Percentiles rank a stretch among this genome's conserved stretches.
Evolutionary conservation across 2,888 invertebrate genomes (phyloP).

Genomic region (Lasioglossum pauxillum): DNA sequence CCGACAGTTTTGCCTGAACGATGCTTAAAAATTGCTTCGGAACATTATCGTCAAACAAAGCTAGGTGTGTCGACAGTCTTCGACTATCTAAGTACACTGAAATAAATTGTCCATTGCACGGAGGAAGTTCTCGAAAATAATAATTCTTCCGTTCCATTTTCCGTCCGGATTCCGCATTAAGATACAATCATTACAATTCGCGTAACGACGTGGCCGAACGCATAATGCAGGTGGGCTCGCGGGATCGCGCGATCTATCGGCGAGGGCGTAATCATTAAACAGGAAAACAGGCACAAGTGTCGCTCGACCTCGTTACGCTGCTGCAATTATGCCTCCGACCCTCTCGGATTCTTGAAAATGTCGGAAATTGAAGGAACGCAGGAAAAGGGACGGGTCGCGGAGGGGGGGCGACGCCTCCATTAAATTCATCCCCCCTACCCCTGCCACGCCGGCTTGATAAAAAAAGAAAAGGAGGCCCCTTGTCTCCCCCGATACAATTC

Average conservation of each 20-base stretch:
- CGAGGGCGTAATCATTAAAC: conserved; percentile 47
- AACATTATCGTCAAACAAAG: neutral
- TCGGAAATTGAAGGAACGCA: conserved; percentile 53
- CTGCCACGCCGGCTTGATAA: neutral
- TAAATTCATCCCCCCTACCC: conserved; percentile 53
- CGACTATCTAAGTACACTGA: neutral
- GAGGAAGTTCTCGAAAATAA: neutral
- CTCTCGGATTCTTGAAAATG: conserved; percentile 58
- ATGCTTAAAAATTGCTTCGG: neutral
- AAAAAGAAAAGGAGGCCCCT: conserved; percentile 50
- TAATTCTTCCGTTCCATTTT: neutral
- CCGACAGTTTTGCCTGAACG: neutral
- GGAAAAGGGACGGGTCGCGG: neutral
- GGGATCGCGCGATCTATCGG: conserved; percentile 45
- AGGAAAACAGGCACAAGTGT: conserved; percentile 57
- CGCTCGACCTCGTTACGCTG: conserved; percentile 55
- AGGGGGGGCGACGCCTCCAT: conserved; percentile 25
- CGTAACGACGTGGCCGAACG: neutral
- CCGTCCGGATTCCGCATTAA: neutral
- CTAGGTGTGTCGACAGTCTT: neutral
- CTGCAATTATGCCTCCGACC: conserved; percentile 49
- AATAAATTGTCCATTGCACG: neutral
- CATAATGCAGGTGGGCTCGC: neutral
- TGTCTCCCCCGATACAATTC: conserved; percentile 54
- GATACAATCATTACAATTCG: neutral